Evolutionary conservation across 1,140 invertebrate genomes (phyloP), one percentile per base, ranked within the genome.

Genomic region (Pemphigus obesinymphae): DNA sequence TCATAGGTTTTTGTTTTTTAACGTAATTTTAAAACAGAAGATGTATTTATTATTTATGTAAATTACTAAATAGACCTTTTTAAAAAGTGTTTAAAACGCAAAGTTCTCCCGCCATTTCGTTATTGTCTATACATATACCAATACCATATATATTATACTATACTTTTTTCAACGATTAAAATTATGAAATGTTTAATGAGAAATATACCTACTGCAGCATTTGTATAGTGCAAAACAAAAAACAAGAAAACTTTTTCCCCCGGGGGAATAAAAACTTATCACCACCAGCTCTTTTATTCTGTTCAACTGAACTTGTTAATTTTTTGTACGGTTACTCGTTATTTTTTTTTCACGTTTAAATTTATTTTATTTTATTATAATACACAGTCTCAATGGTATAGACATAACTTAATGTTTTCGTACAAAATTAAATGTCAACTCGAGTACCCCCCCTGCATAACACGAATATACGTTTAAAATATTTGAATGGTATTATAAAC

Each of bases 151-250:
- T n/a, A n/a, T n/a, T n/a, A n/a, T n/a, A n/a, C n/a, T 40, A 6
- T 53, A 53, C 5, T 13, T 50, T 73, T 73, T 50, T 50, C 45
- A 50, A 73, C 17, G 45, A 73, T 73, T 73, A 73, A 50, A 73
- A 73, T 73, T 73, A 34, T 34, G 17, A 73, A 73, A 50, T 31
- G 43, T 73, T 73, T 73, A 73, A 73, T 73, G 45, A 73, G 68
- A 48, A 73, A 73, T 73, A 73, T n/a, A n/a, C n/a, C n/a, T n/a
- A n/a, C n/a, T n/a, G n/a, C 29, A 50, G 45, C 29, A 50, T 50
- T 50, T 31, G 20, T 0, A 37, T 13, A 31, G 3, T 31, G 43
- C 3, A 73, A 73, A 73, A 31, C 1, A n/a, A 70, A 43, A 70
- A 70, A 68, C 26, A 72, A 72, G 29, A 50, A 73, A 50, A 50